phyloP scores from a whole-genome alignment of 1,140 invertebrate genomes.

The Mycetomoellerius zeteki region DNA sequence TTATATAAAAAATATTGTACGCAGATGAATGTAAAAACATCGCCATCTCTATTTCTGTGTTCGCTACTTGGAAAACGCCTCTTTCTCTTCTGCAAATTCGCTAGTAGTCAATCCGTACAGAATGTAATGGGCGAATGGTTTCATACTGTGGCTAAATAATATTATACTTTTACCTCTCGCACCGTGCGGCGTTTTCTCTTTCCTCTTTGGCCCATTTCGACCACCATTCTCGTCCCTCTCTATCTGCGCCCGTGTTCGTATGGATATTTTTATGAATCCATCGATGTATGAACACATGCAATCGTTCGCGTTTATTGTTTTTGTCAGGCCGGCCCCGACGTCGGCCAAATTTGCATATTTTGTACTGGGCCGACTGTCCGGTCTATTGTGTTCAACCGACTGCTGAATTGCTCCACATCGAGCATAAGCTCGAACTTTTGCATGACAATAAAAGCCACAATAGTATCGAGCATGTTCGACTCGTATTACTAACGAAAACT shows the following conservation, averaged over 20 bases:
- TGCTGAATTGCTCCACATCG: conserved; percentile 82
- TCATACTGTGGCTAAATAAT: conserved; percentile 76
- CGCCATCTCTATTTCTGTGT: neutral
- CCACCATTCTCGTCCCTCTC: conserved; percentile 36
- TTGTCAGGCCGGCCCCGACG: conserved; percentile 78
- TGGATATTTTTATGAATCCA: conserved; percentile 83
- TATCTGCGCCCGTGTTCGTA: conserved; percentile 67
- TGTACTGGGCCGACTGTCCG: conserved; percentile 73
- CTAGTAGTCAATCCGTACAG: conserved; percentile 63
- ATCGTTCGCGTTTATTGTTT: conserved; percentile 84
- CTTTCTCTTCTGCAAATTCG: conserved; percentile 57
- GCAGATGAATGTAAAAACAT: neutral
- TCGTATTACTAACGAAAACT: conserved; percentile 54
- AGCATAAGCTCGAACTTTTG: conserved; percentile 84
- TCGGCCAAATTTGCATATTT: conserved; percentile 82
- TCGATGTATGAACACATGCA: conserved; percentile 85
- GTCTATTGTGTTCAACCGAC: conserved; percentile 82
- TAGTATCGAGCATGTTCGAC: conserved; percentile 71
- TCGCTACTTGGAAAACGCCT: neutral
- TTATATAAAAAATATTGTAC: neutral
- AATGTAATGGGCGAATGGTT: conserved; percentile 70
- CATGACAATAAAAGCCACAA: conserved; percentile 81
- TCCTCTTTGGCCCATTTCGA: conserved; percentile 35
- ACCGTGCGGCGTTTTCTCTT: conserved; percentile 59
- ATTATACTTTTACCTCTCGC: conserved; percentile 52